Evolutionary conservation across 2,113 vertebrate genomes (phyloP), one percentile per base, ranked within the genome.

Genomic region (Tautogolabrus adspersus): DNA sequence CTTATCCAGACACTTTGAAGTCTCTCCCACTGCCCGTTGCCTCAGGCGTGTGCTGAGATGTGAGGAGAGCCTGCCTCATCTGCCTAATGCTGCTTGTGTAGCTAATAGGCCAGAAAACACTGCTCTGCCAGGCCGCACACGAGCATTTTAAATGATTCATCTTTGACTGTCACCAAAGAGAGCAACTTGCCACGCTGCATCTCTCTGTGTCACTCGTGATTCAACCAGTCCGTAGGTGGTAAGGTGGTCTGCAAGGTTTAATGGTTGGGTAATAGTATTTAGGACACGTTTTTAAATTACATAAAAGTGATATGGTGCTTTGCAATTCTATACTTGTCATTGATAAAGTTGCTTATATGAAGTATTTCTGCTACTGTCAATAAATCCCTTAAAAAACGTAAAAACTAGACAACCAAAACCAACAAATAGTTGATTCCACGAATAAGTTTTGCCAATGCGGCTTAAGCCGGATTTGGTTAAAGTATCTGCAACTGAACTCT

Each of bases 51-150:
- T 72, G 82, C 49, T 82, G 79, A 92, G 88, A 90, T 88, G 90
- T 85, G 75, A 86, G 72, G 81, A 83, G 81, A 89, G 79, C 79
- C 72, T 81, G 84, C 81, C 85, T 91, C 90, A 90, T 92, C 85
- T 89, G 84, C 91, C 83, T 93, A 91, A 93, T 94, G 91, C 92
- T 90, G 88, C 91, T 93, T 92, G 87, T 93, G 91, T 87, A 94
- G 88, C 88, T 92, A 93, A 93, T 91, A 91, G 89, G 90, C 90
- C 88, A 94, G 86, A 93, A 91, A 90, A 91, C 85, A 86, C 79
- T 84, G 84, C 87, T 88, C 86, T 65, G 84, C 81, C 68, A 69
- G 73, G 75, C 90, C 82, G 73, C 81, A 77, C 86, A 85, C 80
- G 22, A 68, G 75, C 73, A 83, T 81, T 86, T 86, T 83, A 83